phyloP scores from a whole-genome alignment of 2,888 invertebrate genomes.

The Heteromurus nitidus region DNA sequence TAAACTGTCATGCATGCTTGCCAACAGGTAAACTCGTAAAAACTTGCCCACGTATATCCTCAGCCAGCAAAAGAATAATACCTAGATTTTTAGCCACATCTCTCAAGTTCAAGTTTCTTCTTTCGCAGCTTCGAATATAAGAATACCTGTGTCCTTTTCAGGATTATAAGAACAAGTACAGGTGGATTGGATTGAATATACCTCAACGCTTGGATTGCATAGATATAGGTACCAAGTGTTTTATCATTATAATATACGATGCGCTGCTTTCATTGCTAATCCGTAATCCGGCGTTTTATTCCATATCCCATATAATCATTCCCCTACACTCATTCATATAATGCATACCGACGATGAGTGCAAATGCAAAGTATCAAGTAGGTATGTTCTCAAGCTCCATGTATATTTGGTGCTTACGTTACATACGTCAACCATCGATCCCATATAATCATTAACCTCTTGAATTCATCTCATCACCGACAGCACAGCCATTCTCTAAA shows the following conservation, averaged over 20 bases:
- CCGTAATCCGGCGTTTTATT: background rate
- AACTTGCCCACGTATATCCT: background rate
- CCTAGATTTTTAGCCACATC: background rate
- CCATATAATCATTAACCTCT: conserved; percentile 44
- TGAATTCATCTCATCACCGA: conserved; percentile 14
- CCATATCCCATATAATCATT: background rate
- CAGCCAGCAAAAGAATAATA: background rate
- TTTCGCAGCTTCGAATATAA: background rate
- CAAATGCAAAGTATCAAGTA: background rate
- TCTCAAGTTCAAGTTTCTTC: conserved; percentile 9
- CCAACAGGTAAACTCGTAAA: background rate
- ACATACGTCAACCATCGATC: conserved; percentile 32
- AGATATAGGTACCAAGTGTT: background rate
- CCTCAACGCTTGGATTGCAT: too few relatives aligned
- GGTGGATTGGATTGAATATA: background rate
- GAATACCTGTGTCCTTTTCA: background rate
- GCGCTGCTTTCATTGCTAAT: conserved; percentile 10
- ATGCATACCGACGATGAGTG: too few relatives aligned
- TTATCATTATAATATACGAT: conserved; percentile 1
- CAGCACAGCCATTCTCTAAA: background rate
- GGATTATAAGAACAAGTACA: background rate
- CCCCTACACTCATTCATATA: background rate
- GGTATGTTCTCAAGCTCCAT: background rate
- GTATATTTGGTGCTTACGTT: background rate
- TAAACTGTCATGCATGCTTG: background rate